Conservation (phyloP, 2,888 invertebrate species). For the Enchytraeus crypticus region DNA sequence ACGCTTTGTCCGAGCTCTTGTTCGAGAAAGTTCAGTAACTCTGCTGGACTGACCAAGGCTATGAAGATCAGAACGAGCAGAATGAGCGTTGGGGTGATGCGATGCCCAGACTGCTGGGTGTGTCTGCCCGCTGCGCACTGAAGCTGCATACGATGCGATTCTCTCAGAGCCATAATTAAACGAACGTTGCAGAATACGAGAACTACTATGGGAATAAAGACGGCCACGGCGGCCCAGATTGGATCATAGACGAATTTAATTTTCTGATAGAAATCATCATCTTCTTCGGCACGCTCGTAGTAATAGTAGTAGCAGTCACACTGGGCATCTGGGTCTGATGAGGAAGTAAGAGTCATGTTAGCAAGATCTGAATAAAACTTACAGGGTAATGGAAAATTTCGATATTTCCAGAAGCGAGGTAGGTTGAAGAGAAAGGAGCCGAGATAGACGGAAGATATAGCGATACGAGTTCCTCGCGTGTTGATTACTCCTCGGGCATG, state of each 20-base stretch:
- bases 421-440: constrained; percentile 61
- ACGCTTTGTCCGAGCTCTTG: not conserved
- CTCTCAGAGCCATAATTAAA: constrained; percentile 38
- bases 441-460: constrained; percentile 60
- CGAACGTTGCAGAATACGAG: constrained; percentile 41
- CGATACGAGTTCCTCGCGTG: constrained; percentile 53
- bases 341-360: not conserved
- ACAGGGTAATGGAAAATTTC: not conserved
- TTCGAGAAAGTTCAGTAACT: constrained; percentile 34
- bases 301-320: constrained; percentile 6
- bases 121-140: not conserved
- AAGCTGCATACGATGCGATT: constrained; percentile 34
- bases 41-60: constrained; percentile 41
- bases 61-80: constrained; percentile 43
- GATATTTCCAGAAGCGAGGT: constrained; percentile 49
- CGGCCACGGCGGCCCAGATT: constrained; percentile 39
- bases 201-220: constrained; percentile 37
- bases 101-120: constrained; percentile 27
- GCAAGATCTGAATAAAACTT: not conserved
- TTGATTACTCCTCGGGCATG: constrained; percentile 60
- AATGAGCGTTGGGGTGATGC: constrained; percentile 41
- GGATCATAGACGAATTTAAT: constrained; percentile 35
- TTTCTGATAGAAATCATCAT: constrained; percentile 2
- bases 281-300: not conserved
- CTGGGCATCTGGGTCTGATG: not conserved